Evolutionary conservation across 1,140 invertebrate genomes (phyloP).

Genomic region (Camponotus vicinus): DNA sequence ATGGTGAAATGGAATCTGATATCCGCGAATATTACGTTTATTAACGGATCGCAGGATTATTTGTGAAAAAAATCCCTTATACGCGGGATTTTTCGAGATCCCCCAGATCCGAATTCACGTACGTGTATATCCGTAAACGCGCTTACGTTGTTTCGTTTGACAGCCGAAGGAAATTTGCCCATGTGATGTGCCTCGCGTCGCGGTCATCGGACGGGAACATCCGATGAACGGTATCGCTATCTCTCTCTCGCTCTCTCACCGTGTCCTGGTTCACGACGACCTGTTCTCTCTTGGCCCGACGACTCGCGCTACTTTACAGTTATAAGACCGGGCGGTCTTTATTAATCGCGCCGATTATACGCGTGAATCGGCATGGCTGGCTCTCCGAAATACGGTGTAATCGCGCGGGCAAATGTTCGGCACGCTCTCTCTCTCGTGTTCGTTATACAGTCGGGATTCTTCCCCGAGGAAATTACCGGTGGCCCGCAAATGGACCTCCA

Average conservation of each 20-base stretch:
- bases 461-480: slow-evolving; percentile 74
- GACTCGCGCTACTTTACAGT: slow-evolving; percentile 29
- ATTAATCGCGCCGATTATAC: slow-evolving; percentile 68
- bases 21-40: slow-evolving; percentile 12
- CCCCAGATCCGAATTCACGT: neutral
- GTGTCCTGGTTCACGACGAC: slow-evolving; percentile 14
- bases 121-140: slow-evolving; percentile 42
- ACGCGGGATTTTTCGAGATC: neutral
- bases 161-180: slow-evolving; percentile 62
- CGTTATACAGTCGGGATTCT: slow-evolving; percentile 62
- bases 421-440: neutral
- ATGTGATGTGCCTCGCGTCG: slow-evolving; percentile 28
- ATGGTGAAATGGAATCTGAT: slow-evolving; percentile 50
- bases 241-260: slow-evolving; percentile 1
- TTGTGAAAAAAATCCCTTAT: slow-evolving; percentile 30
- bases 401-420: slow-evolving; percentile 24
- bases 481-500: slow-evolving; percentile 55
- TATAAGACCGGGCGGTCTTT: slow-evolving; percentile 18
- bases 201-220: slow-evolving; percentile 46
- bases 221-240: slow-evolving; percentile 56
- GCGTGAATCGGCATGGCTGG: slow-evolving; percentile 41
- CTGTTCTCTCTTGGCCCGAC: neutral
- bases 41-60: slow-evolving; percentile 4
- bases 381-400: slow-evolving; percentile 50
- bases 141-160: slow-evolving; percentile 28